Evolutionary conservation across 2,113 vertebrate species (phyloP).

Genomic region (Channa maculata): DNA sequence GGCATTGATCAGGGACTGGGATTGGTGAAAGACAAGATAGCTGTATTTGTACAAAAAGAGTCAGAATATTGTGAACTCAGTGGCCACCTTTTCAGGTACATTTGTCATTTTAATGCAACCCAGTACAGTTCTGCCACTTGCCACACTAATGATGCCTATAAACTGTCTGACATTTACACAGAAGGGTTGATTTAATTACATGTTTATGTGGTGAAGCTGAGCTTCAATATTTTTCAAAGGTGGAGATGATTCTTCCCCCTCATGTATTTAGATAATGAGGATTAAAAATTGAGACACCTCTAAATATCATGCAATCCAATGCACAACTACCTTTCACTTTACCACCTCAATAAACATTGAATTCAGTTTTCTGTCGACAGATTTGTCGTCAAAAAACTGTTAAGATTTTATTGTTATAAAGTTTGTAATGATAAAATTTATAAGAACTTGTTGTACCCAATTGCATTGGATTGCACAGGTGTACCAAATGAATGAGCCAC

Average conservation of each 20-base stretch:
- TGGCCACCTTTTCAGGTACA: not conserved
- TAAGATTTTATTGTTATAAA: too few relatives aligned
- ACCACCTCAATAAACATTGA: not conserved
- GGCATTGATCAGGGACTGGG: not conserved
- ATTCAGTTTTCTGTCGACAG: too few relatives aligned
- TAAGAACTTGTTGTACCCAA: not conserved
- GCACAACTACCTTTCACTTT: not conserved
- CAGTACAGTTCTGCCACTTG: not conserved
- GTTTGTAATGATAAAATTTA: not conserved
- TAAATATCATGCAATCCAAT: not conserved
- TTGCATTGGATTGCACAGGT: not conserved
- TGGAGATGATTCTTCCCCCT: too few relatives aligned
- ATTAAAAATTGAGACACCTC: not conserved
- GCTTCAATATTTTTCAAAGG: too few relatives aligned
- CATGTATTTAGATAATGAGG: not conserved
- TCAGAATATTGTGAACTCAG: not conserved
- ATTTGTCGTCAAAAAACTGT: too few relatives aligned
- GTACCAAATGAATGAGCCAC: too few relatives aligned
- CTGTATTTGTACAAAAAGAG: not conserved
- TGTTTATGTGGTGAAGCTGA: not conserved
- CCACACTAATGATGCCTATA: not conserved
- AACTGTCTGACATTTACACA: not conserved
- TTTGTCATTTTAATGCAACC: not conserved
- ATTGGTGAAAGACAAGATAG: slow-evolving; percentile 36
- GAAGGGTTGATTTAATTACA: not conserved